Evolutionary conservation across 2,797 vertebrate genomes (phyloP).

Genomic region (Rallus crepitans): DNA sequence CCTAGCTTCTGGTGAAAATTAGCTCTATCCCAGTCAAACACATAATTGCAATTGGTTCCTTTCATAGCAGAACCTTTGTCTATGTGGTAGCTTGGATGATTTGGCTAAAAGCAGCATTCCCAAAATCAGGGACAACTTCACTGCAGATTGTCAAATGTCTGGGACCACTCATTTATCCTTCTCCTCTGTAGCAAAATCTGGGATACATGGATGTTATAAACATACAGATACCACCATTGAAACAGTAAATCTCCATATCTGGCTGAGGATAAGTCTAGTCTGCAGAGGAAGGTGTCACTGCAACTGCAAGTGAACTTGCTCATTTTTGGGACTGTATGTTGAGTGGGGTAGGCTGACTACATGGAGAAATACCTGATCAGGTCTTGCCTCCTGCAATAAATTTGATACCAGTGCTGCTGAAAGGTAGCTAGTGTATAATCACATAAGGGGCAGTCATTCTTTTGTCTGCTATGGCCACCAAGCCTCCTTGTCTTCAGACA

Average conservation of each 20-base stretch:
- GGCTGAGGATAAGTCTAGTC: neutral
- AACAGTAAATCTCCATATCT: neutral
- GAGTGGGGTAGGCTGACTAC: fast-evolving
- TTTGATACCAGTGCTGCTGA: neutral
- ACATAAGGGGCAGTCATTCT: neutral
- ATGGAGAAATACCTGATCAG: neutral
- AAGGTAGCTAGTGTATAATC: neutral
- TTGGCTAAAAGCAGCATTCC: neutral
- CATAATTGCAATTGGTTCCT: neutral
- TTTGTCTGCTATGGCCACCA: neutral
- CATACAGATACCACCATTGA: fast-evolving
- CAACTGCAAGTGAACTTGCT: neutral
- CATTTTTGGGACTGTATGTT: neutral
- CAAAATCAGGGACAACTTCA: neutral
- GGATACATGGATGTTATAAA: neutral
- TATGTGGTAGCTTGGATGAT: neutral
- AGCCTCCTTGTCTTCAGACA: neutral
- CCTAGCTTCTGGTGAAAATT: too few species aligned
- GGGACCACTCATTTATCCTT: neutral
- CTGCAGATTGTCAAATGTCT: neutral
- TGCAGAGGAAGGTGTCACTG: neutral
- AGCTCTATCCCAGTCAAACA: too few species aligned
- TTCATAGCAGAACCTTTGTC: neutral
- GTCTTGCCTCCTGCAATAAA: neutral
- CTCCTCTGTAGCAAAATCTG: neutral